phyloP scores from a whole-genome alignment of 2,888 invertebrate genomes.

The Sinotaia quadrata region DNA sequence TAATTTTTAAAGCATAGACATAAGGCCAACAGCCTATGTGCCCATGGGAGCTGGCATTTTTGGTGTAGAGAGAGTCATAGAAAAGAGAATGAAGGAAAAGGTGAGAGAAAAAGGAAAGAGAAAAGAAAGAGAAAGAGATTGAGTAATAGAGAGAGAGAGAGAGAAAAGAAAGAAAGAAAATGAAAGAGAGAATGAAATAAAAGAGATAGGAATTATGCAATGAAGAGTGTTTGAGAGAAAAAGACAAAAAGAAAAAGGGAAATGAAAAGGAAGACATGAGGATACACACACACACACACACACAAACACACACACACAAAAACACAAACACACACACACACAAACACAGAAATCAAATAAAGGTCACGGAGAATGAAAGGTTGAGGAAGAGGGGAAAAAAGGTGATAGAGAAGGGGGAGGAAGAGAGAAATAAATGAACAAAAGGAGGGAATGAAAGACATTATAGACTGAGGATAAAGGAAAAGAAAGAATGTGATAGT shows the following conservation, averaged over 20 bases:
- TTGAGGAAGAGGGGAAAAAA: neutral
- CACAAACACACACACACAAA: too few species aligned
- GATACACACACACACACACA: too few species aligned
- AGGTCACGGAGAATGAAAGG: neutral
- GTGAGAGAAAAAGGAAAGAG: neutral
- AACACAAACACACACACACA: too few species aligned
- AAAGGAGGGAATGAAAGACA: too few species aligned
- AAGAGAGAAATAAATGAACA: neutral
- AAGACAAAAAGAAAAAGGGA: neutral
- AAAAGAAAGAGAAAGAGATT: neutral
- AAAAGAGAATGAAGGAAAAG: too few species aligned
- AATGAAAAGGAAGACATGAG: neutral
- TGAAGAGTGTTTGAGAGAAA: too few species aligned
- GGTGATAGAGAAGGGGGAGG: too few species aligned
- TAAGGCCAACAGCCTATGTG: neutral
- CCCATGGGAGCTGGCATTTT: neutral
- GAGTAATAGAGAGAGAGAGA: neutral
- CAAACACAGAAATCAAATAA: neutral
- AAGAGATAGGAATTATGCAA: too few species aligned
- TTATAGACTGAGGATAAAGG: too few species aligned
- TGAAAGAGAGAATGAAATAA: too few species aligned
- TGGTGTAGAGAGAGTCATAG: neutral
- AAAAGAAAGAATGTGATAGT: too few species aligned
- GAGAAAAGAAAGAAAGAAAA: too few species aligned
- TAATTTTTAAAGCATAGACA: neutral